Evolutionary conservation across 1,140 invertebrate species (phyloP).

Genomic region (Sycophaga agraensis): DNA sequence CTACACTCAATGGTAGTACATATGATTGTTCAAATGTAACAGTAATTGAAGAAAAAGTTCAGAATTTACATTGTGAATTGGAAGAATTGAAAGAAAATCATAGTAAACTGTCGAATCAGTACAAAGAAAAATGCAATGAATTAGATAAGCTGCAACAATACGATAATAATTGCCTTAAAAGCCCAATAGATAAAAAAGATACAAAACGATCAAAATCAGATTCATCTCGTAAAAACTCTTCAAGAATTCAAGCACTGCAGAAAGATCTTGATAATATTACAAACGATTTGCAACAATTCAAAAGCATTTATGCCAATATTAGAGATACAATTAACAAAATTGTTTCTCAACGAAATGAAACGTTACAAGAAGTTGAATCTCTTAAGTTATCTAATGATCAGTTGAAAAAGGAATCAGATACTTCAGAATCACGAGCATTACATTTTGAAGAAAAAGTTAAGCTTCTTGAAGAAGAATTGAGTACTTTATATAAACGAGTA

Average conservation of each 20-base stretch:
- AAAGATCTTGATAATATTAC: constrained; percentile 23
- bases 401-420: constrained; percentile 24
- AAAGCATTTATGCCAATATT: neutral
- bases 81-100: constrained; percentile 36
- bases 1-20: constrained; percentile 30
- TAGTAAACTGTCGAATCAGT: constrained; percentile 27
- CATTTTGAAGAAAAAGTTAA: constrained; percentile 23
- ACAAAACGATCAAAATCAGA: constrained; percentile 1
- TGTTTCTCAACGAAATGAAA: neutral
- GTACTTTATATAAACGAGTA: constrained; percentile 32
- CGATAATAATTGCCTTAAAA: neutral
- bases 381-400: constrained; percentile 15
- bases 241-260: constrained; percentile 23
- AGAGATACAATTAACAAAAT: neutral
- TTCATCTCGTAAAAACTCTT: neutral
- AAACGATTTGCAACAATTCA: constrained; percentile 23
- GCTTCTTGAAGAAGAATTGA: constrained; percentile 36
- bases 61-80: constrained; percentile 31
- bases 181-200: neutral
- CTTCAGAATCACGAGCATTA: constrained; percentile 3
- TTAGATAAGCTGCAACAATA: constrained; percentile 34
- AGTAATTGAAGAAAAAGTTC: constrained; percentile 37
- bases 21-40: constrained; percentile 33
- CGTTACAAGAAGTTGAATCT: neutral
- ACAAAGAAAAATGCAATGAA: constrained; percentile 37